Evolutionary conservation across 2,888 invertebrate genomes (phyloP), one percentile per base, ranked within the genome.

Genomic region (Drosophila atripex): DNA sequence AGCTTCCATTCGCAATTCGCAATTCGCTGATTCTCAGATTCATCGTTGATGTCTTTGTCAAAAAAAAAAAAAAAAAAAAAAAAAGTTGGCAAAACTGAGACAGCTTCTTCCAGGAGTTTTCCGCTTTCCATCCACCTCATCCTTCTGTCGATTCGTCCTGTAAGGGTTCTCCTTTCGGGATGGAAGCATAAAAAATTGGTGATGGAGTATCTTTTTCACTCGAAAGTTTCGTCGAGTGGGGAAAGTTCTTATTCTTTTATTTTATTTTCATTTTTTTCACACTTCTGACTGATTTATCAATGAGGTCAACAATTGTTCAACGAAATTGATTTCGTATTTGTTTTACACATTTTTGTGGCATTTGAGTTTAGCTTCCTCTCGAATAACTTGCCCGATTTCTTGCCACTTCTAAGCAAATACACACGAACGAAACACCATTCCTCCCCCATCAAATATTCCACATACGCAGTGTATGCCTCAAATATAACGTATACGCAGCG

Each of bases 11-110:
- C 49, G 49, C 35, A 32, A 14, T 39, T 61, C 28, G 58, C 43
- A 41, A 58, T 63, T 58, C 59, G 59, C 45, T 46, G 60, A 56
- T 55, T 60, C 59, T 47, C 52, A 16, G 45, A 52, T 63, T 58
- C 59, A 28, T 28, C 28, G 28, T 28, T 28, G 28, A 28, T 28
- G 28, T 28, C 28, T 28, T 28, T 28, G 28, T 28, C 28, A 9
- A 28, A 28, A 28, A 25, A 28, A 28, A 28, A 28, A 8, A 8
- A 28, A 8, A 28, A 28, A 28, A 28, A 28, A 28, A 28, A 28
- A 79, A 75, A 71, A 69, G 72, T 65, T 66, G 72, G 60, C 57
- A 58, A 63, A 64, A 71, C 54, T 57, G 61, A 50, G 63, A 45
- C 43, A 46, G 50, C 68, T 63, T 59, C 78, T 72, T 75, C 72